Base-by-base conservation (phyloP, 2,113 vertebrate genomes). In the Phoenicopterus ruber region DNA sequence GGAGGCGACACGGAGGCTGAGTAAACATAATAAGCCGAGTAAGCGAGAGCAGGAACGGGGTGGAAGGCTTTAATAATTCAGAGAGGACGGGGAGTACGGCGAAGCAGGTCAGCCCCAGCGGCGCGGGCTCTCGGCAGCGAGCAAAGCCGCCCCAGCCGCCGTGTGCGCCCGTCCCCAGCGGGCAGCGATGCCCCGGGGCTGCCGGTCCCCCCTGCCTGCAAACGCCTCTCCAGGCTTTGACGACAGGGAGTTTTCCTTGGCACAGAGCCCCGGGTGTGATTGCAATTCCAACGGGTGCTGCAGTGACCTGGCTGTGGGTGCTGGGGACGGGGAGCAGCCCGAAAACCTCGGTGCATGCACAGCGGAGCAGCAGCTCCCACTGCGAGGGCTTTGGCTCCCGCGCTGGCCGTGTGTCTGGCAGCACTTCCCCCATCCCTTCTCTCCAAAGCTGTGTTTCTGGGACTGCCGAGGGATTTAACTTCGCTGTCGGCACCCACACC, bases 401-500 rank as follows among this genome's bases (percentile, higher is more conserved):
- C 79, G n/a, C 26, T 6, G 0, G 71, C 52, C 25, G 0, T 9
- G 69, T 24, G 42, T 42, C 65, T 16, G 2, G 40, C 82, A 54
- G 88, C 19, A 5, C 72, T 91, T 72, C 82, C 90, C 87, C 58
- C 62, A 58, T 36, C 63, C 85, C 26, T 0, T 34, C 29, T 88
- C 70, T 85, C 61, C 61, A 38, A 73, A 86, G 54, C 82, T 76
- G 31, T 85, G 72, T 92, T 95, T 96, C 73, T 11, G 7, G 86
- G 83, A 76, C n/a, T 82, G 88, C 77, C 0, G 36, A 82, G 49
- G 65, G 86, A 96, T 96, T 93, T 44, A 1, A 67, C 94, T 91
- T 89, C 94, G 78, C 81, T 78, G 55, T 46, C 57, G 4, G 93
- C 81, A 97, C 94, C 94, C 95, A 93, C 94, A 95, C 96, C 94